Base-by-base conservation (phyloP, 2,797 vertebrate genomes). In the Cossypha caffra region DNA sequence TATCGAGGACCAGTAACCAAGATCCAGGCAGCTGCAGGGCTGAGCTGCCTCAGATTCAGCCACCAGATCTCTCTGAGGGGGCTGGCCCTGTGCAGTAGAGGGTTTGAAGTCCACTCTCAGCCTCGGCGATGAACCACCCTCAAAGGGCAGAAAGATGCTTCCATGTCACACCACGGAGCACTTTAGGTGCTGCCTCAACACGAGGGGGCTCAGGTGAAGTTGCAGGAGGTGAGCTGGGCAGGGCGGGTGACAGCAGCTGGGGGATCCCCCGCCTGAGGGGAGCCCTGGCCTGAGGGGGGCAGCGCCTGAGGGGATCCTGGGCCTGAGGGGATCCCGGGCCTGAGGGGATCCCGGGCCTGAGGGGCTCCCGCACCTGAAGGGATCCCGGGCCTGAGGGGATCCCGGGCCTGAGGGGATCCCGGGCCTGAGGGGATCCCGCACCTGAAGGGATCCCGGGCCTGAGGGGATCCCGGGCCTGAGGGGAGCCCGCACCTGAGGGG, bases 201-300 rank as follows among this genome's bases (percentile, higher is more conserved):
- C 5, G 10, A 9, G 8, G 9, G 13, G 5, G 2, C 3, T 24
- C 10, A 51, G 19, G 15, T 35, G 42, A 38, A 4, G 13, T 0
- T 52, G 9, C 37, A 12, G 23, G 13, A 19, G 4, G 16, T 10
- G 33, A 33, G 17, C 2, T 1, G 9, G 11, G 0, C 26, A 11
- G 4, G 16, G 2, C 0, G 0, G 5, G n/a, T 12, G 24, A 3
- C 10, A 24, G 19, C 35, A 20, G 9, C 23, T 4, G 40, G 38
- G 9, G 38, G 45, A 58, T 1, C 3, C 8, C 16, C 3, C 10
- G 13, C 5, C 11, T n/a, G 35, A 59, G 38, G 35, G 47, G 35
- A 19, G 7, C 24, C 7, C 3, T 2, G 54, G 24, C 38, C 58
- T 24, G 50, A 78, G 2, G 7, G 31, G 16, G 11, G 4, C 25